phyloP scores from a whole-genome alignment of 1,140 invertebrate genomes.

The Plodia interpunctella region DNA sequence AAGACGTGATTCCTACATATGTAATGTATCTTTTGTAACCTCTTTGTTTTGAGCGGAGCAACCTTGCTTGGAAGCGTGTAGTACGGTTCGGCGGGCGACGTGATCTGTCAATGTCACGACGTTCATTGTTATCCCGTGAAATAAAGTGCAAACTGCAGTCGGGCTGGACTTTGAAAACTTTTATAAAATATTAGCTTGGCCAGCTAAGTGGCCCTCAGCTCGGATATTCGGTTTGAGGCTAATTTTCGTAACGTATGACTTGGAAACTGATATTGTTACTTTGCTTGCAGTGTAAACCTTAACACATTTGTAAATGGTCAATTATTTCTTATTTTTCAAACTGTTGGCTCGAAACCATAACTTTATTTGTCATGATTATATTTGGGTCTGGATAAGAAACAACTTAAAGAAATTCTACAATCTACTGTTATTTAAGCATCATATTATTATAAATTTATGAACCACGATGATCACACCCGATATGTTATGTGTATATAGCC shows the following conservation, averaged over 20 bases:
- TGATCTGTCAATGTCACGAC: constrained; percentile 52
- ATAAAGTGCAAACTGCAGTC: constrained; percentile 40
- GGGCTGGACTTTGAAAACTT: constrained; percentile 38
- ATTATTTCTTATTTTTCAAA: too few species aligned
- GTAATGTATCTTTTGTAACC: neutral
- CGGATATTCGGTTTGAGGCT: neutral
- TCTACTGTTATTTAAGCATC: too few species aligned
- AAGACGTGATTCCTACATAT: neutral
- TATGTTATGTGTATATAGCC: too few species aligned
- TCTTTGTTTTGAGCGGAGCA: neutral
- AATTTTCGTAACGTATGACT: neutral
- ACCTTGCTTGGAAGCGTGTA: neutral
- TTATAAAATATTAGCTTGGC: constrained; percentile 48
- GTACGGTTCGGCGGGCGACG: constrained; percentile 19
- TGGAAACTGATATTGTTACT: neutral
- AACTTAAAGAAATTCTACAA: too few species aligned
- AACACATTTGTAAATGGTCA: too few species aligned
- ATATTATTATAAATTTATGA: too few species aligned
- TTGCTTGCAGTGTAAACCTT: too few species aligned
- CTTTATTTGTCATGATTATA: too few species aligned
- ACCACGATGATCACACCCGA: too few species aligned
- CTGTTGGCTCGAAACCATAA: too few species aligned
- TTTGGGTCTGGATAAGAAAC: too few species aligned
- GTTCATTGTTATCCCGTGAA: constrained; percentile 50
- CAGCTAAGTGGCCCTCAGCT: constrained; percentile 11